phyloP scores from a whole-genome alignment of 2,113 vertebrate species.

The Psilopogon haemacephalus region DNA sequence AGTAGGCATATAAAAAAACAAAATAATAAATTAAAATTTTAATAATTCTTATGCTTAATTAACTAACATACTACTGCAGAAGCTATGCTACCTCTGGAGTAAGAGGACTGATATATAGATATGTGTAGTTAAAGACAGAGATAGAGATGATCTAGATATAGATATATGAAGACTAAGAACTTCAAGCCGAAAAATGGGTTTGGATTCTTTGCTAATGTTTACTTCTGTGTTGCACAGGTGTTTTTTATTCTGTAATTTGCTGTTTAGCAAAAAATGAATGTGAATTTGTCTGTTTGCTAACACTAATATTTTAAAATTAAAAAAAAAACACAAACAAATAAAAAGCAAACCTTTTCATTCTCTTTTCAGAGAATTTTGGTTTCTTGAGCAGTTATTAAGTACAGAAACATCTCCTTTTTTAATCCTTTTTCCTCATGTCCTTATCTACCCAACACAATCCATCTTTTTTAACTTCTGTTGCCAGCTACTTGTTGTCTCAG shows the following conservation, averaged over 20 bases:
- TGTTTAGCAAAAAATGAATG: neutral
- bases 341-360: neutral
- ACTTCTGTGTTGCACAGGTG: rapidly evolving
- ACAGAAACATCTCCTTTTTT: neutral
- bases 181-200: neutral
- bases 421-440: neutral
- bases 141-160: too few species aligned
- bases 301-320: neutral
- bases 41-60: neutral
- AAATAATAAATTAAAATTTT: neutral
- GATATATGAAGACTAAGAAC: neutral
- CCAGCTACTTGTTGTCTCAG: rapidly evolving
- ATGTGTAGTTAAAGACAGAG: too few species aligned
- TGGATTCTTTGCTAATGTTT: neutral
- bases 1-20: neutral
- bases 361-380: neutral
- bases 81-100: neutral
- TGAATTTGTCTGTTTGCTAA: neutral
- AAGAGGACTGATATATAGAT: neutral
- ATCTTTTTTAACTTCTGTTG: neutral
- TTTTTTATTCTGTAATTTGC: neutral
- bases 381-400: neutral
- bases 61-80: neutral
- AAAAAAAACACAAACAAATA: too few species aligned
- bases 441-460: neutral